A percentile compares a stretch with the other conserved stretches of the same genome.
These are phyloP conservation scores for Saccopteryx leptura DNA, from an alignment of 2,113 vertebrate genomes.

Conservation along the genomic window DNA sequence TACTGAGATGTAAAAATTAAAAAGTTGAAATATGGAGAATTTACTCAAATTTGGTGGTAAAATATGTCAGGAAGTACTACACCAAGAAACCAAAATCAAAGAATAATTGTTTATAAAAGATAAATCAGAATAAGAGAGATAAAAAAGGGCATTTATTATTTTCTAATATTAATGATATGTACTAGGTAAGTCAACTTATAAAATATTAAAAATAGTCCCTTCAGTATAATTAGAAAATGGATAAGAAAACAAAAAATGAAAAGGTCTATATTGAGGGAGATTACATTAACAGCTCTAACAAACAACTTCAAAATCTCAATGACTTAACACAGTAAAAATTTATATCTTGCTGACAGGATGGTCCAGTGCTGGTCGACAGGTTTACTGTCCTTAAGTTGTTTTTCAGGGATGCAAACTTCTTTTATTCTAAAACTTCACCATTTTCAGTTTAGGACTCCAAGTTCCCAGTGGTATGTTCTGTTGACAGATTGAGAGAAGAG, in stretches of 20 bases:
- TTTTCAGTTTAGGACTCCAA: not conserved
- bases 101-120: not conserved
- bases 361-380: not conserved
- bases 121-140: not conserved
- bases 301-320: not conserved
- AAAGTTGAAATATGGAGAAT: not conserved
- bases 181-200: not conserved
- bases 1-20: not conserved
- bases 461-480: not conserved
- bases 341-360: not conserved
- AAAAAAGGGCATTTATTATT: not conserved
- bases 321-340: not conserved
- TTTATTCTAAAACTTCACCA: not conserved
- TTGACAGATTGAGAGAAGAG: not conserved
- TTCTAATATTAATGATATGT: not conserved
- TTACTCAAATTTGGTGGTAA: not conserved
- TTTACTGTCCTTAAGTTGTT: not conserved
- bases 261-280: not conserved
- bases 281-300: not conserved
- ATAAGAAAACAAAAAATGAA: not conserved
- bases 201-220: not conserved
- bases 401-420: not conserved
- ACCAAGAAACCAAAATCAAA: not conserved
- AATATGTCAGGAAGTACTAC: conserved; percentile 10
- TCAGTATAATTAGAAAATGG: not conserved